phyloP scores from a whole-genome alignment of 1,140 invertebrate genomes.

The Ips nitidus region DNA sequence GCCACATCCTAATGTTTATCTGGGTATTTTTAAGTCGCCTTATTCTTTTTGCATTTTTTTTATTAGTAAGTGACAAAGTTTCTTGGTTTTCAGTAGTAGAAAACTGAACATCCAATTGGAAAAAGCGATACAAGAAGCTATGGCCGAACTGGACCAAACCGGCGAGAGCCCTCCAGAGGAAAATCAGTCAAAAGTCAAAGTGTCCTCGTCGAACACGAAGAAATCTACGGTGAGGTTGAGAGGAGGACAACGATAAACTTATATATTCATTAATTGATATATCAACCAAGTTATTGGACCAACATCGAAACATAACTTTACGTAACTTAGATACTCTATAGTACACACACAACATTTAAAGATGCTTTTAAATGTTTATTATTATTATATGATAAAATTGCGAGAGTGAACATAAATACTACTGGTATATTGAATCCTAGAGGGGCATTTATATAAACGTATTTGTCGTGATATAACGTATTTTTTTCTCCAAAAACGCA shows the following conservation, averaged over 20 bases:
- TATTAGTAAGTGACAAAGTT: background rate
- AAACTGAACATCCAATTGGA: conserved; percentile 86
- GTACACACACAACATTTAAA: conserved; percentile 9
- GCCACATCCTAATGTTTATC: conserved; percentile 39
- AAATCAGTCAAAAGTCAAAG: conserved; percentile 15
- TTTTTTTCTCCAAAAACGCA: too few relatives aligned
- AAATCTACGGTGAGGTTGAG: conserved; percentile 35
- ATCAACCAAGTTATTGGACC: conserved; percentile 40
- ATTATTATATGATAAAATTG: conserved; percentile 9
- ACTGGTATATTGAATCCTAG: conserved; percentile 46
- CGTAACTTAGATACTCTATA: conserved; percentile 40
- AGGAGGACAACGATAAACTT: conserved; percentile 36
- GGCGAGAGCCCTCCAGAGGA: conserved; percentile 2
- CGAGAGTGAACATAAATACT: conserved; percentile 26
- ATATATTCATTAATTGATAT: conserved; percentile 26
- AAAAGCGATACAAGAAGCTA: conserved; percentile 87
- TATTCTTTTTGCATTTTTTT: background rate
- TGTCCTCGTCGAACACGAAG: conserved; percentile 27
- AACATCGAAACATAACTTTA: conserved; percentile 43
- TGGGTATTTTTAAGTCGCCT: background rate
- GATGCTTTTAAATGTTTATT: conserved; percentile 42
- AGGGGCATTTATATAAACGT: conserved; percentile 35
- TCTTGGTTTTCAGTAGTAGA: conserved; percentile 69
- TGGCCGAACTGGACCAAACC: conserved; percentile 74
- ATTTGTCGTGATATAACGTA: conserved; percentile 11